A percentile compares a stretch with the other conserved stretches of the same genome.
Conservation (phyloP, 2,888 invertebrate species). For the Flexamia atlantica region DNA sequence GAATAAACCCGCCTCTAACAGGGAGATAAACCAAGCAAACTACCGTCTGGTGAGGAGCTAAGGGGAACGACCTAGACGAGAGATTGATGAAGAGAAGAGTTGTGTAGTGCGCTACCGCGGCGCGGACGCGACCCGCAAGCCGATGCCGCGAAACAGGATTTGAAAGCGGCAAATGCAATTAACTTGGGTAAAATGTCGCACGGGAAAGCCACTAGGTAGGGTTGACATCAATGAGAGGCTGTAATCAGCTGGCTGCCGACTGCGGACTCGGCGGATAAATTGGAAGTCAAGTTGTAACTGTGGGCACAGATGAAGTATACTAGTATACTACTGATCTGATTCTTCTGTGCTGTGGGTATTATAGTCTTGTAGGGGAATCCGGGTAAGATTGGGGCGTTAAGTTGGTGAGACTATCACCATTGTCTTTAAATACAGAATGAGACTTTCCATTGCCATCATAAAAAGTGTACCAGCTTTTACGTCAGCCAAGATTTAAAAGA, state of each 20-base stretch:
- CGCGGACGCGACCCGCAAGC: conserved; percentile 9
- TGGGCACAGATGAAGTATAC: no score
- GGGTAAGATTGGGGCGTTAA: no score
- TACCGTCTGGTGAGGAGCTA: not conserved
- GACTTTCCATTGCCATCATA: no score
- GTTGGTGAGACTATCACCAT: no score
- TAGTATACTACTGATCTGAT: no score
- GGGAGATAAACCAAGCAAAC: not conserved
- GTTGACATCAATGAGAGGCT: conserved; percentile 17
- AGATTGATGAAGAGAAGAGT: not conserved
- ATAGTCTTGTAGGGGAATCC: no score
- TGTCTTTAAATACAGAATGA: no score
- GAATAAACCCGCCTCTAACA: no score
- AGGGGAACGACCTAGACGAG: conserved; percentile 2
- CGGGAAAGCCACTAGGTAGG: conserved; percentile 25
- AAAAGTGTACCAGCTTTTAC: no score
- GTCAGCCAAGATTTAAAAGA: no score
- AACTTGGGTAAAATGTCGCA: conserved; percentile 57
- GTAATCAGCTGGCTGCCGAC: conserved; percentile 7
- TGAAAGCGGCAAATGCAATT: conserved; percentile 57
- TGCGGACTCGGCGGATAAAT: not conserved
- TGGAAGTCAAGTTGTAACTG: not conserved
- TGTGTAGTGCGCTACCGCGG: conserved; percentile 21
- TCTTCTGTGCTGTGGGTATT: no score
- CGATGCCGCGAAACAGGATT: conserved; percentile 47